These are phyloP conservation scores for Heterodera carotae DNA, from an alignment of 1,140 invertebrate species.

Conservation along the genomic window DNA sequence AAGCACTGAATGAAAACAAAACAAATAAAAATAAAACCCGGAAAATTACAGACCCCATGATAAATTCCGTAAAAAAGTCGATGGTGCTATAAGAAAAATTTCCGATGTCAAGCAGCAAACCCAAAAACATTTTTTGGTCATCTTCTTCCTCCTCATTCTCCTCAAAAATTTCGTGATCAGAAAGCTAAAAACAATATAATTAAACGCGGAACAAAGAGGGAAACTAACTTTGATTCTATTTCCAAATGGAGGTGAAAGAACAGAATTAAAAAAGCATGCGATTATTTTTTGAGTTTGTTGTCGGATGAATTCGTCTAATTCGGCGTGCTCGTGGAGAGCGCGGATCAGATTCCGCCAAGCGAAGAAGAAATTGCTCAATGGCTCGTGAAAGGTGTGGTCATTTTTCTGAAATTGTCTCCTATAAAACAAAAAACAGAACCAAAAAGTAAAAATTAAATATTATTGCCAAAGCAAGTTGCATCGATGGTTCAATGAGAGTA, in stretches of 20 bases:
- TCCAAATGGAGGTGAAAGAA: conserved; percentile 30
- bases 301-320: conserved; percentile 14
- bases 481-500: conserved; percentile 16
- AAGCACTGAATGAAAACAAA: conserved; percentile 17
- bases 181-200: conserved; percentile 13
- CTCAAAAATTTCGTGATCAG: conserved; percentile 26
- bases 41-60: not conserved
- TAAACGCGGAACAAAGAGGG: not conserved
- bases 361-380: conserved; percentile 25
- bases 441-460: not conserved
- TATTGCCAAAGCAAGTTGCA: conserved; percentile 20
- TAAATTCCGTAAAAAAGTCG: conserved; percentile 18
- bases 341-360: conserved; percentile 30
- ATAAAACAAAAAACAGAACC: not conserved
- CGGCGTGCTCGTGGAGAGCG: not conserved
- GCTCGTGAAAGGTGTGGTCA: conserved; percentile 25
- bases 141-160: conserved; percentile 37
- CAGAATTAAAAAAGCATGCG: conserved; percentile 26
- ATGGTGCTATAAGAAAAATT: conserved; percentile 29
- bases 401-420: conserved; percentile 23
- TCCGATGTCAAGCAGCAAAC: conserved; percentile 26
- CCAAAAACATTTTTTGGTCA: conserved; percentile 23
- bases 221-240: conserved; percentile 18
- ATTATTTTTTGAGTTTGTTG: conserved; percentile 21
- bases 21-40: not conserved